Evolutionary conservation across 1,140 invertebrate species (phyloP).

Genomic region (Hycleus phaleratus): DNA sequence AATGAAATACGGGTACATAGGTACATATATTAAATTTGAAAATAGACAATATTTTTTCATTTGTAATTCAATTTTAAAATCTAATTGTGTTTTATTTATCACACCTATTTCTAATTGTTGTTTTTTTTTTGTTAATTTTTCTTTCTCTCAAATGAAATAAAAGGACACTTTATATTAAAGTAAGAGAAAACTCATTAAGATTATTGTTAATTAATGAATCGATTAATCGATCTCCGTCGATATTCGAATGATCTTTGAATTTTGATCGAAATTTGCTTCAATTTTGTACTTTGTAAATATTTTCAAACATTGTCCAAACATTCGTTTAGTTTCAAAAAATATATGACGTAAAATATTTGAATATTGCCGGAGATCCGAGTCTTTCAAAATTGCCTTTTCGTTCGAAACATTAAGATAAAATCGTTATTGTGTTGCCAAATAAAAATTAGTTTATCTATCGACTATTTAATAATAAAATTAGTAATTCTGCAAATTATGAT

Average conservation of each 20-base stretch:
- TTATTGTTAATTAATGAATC: neutral
- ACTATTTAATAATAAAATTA: neutral
- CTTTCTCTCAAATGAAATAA: constrained; percentile 11
- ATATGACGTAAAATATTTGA: too few species aligned
- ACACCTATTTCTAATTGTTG: constrained; percentile 13
- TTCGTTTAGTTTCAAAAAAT: too few species aligned
- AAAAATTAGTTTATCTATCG: neutral
- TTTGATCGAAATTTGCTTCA: too few species aligned
- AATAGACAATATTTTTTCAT: constrained; percentile 19
- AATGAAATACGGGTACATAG: constrained; percentile 19
- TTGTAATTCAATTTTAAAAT: constrained; percentile 14
- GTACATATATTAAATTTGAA: constrained; percentile 22
- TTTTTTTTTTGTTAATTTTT: neutral
- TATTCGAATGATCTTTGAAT: too few species aligned
- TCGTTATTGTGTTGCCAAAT: neutral
- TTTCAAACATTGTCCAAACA: too few species aligned
- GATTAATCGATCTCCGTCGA: too few species aligned
- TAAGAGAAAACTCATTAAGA: constrained; percentile 1
- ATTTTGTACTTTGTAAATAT: too few species aligned
- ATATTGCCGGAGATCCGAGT: too few species aligned
- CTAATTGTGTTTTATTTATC: constrained; percentile 17
- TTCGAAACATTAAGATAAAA: neutral
- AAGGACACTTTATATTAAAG: constrained; percentile 18
- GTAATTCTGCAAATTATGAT: neutral
- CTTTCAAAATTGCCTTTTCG: neutral